phyloP scores from a whole-genome alignment of 2,113 vertebrate species.

The Catharus fuscescens region DNA sequence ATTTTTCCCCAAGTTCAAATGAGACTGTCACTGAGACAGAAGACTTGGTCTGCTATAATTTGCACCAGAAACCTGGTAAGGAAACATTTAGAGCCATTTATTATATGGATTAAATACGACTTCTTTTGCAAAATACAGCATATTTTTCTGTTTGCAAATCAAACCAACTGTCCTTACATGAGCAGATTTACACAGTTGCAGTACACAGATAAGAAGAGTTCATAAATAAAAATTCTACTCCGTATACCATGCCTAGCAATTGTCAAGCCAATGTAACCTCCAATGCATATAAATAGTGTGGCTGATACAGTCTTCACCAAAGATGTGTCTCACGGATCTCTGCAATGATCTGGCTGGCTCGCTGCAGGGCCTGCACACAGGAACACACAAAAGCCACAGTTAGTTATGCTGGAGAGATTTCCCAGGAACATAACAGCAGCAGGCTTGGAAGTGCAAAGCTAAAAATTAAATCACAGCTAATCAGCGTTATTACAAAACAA shows the following conservation, averaged over 20 bases:
- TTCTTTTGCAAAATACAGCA: slow-evolving; percentile 69
- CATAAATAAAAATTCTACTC: slow-evolving; percentile 82
- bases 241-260: slow-evolving; percentile 79
- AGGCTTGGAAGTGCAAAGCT: neutral
- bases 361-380: slow-evolving; percentile 88
- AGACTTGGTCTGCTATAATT: slow-evolving; percentile 70
- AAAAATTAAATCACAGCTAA: neutral
- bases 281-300: neutral
- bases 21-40: slow-evolving; percentile 63
- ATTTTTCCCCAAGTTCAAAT: slow-evolving; percentile 57
- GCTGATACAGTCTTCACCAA: slow-evolving; percentile 84
- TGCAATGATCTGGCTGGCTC: slow-evolving; percentile 97
- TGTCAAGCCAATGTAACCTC: slow-evolving; percentile 65
- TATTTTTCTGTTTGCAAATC: slow-evolving; percentile 71
- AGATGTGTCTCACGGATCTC: slow-evolving; percentile 97
- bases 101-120: slow-evolving; percentile 72
- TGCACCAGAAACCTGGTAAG: slow-evolving; percentile 70
- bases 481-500: neutral
- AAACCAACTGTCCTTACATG: slow-evolving; percentile 69
- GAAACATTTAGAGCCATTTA: slow-evolving; percentile 76
- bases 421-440: neutral
- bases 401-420: neutral
- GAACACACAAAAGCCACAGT: neutral
- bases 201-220: slow-evolving; percentile 74
- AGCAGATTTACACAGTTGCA: slow-evolving; percentile 73